Evolutionary conservation across 2,888 invertebrate genomes (phyloP).

Genomic region (Erebia aethiops): DNA sequence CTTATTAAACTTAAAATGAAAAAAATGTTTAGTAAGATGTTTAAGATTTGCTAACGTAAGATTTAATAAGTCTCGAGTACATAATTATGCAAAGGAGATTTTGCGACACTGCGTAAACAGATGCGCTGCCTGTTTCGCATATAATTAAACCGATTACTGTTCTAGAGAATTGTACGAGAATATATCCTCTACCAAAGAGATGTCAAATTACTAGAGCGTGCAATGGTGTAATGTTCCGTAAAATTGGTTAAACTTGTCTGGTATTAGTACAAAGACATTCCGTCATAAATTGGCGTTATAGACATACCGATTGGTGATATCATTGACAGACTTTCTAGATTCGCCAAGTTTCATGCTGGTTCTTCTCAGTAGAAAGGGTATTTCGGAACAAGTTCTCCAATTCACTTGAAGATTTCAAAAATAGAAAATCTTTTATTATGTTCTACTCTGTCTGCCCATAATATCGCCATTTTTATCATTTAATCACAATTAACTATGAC

Average conservation of each 20-base stretch:
- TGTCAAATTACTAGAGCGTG: background rate
- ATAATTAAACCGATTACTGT: constrained; percentile 34
- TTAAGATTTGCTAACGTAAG: constrained; percentile 4
- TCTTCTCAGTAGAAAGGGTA: too few relatives aligned
- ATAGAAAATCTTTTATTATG: too few relatives aligned
- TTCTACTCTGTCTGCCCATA: too few relatives aligned
- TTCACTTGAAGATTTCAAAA: too few relatives aligned
- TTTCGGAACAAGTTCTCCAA: too few relatives aligned
- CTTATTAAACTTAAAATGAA: constrained; percentile 28
- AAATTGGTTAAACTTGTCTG: too few relatives aligned
- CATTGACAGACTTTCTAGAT: background rate
- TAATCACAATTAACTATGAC: too few relatives aligned
- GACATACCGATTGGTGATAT: background rate
- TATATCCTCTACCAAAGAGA: constrained; percentile 14
- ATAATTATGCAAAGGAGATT: constrained; percentile 14
- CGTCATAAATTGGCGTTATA: background rate
- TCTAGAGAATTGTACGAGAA: constrained; percentile 32
- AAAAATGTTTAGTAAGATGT: constrained; percentile 1
- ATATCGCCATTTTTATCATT: too few relatives aligned
- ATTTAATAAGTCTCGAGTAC: background rate
- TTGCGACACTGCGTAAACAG: constrained; percentile 10
- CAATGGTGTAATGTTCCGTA: background rate
- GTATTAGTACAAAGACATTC: too few relatives aligned
- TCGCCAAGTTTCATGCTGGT: too few relatives aligned
- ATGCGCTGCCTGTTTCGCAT: constrained; percentile 26